A percentile compares a stretch with the other conserved stretches of the same genome.
Evolutionary conservation across 2,888 invertebrate genomes (phyloP).

Genomic region (Stenichneumon culpator): DNA sequence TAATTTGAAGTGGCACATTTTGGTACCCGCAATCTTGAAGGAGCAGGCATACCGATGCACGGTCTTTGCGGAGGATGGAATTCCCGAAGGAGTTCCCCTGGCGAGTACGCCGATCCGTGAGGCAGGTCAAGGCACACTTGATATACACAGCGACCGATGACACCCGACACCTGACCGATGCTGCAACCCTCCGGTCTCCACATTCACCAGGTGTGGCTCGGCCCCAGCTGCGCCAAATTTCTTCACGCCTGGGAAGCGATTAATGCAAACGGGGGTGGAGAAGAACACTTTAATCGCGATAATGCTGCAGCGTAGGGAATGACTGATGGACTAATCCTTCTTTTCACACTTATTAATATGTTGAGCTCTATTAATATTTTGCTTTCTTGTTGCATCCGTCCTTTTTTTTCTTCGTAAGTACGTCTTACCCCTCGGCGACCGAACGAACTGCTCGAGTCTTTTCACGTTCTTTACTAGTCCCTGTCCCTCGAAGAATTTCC

Average conservation of each 20-base stretch:
- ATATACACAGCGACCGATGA: constrained; percentile 41
- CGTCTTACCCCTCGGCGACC: no score
- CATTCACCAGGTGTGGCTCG: background rate
- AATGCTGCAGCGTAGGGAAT: background rate
- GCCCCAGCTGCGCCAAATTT: constrained; percentile 14
- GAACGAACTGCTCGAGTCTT: constrained; percentile 5
- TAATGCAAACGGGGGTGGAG: constrained; percentile 9
- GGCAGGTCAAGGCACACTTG: constrained; percentile 29
- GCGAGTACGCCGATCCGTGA: constrained; percentile 1
- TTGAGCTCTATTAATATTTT: background rate
- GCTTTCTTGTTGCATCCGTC: background rate
- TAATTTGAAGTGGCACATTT: background rate
- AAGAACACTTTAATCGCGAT: constrained; percentile 20
- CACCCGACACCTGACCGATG: constrained; percentile 40
- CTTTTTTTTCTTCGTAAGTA: no score
- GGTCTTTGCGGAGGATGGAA: background rate
- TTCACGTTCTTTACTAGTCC: background rate
- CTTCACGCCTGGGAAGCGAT: constrained; percentile 16
- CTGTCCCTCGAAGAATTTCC: constrained; percentile 20
- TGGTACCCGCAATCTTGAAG: background rate
- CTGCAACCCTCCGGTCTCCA: background rate
- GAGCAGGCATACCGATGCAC: background rate
- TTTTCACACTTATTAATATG: background rate
- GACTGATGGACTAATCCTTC: constrained; percentile 24
- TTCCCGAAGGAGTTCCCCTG: background rate